Base-by-base conservation (phyloP, 2,797 vertebrate species). In the Aeoliscus strigatus region DNA sequence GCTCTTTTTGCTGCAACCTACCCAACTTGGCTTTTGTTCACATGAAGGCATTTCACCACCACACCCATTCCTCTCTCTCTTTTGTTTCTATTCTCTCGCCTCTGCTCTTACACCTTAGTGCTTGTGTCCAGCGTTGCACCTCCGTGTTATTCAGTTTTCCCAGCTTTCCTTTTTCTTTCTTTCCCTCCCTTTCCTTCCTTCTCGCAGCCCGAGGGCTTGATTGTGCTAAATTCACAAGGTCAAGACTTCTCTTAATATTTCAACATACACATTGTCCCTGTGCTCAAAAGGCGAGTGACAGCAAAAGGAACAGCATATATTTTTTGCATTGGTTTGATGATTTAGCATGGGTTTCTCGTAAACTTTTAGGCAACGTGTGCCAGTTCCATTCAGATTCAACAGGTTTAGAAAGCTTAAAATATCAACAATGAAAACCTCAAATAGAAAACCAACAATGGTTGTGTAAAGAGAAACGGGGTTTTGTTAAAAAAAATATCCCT, bases 41-140 rank as follows among this genome's bases (percentile, higher is more conserved):
- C 68, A 71, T 59, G 56, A 73, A 68, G 6, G 54, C 59, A 36
- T 67, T 77, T 66, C 43, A 50, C 64, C 44, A 70, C 73, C 62
- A 64, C 71, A 43, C 74, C 69, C 70, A 65, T 9, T 46, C 27
- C 9, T 4, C 13, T 16, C 14, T 16, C 18, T 21, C 18, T 21
- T 21, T 23, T 14, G 10, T 24, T 14, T 5, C 15, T 35, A 10
- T 17, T 27, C 34, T 50, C 23, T 14, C 14, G 6, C 2, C 48
- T 51, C 46, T 34, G 46, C 17, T 46, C 1, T 35, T 33, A 21
- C 38, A 36, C 31, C 51, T 60, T 43, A 15, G 12, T 32, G 14
- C 8, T 2, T 8, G 9, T 18, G 12, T 23, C 8, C 28, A 24
- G 1, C 24, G 9, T 14, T 13, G n/a, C n/a, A n/a, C n/a, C n/a